Evolutionary conservation across 30 jellyfish, hydroid and myxozoan species (phyloP), one percentile per base, ranked within the genome.

Genomic region (Turritopsis dohrnii): DNA sequence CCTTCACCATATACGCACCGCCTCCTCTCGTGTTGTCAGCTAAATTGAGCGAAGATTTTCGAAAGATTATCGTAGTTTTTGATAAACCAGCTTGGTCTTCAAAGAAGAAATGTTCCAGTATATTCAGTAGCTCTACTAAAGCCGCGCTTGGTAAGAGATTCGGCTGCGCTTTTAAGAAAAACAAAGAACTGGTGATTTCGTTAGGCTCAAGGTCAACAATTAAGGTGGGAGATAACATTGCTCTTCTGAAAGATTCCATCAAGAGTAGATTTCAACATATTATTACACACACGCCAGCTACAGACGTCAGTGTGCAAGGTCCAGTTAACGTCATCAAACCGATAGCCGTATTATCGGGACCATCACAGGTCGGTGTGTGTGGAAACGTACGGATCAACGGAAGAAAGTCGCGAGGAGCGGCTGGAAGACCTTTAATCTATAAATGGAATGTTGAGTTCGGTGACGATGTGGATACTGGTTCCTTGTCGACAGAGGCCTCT

Each of bases 361-460:
- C 89, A 7, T 18, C 92, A 7, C 21, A 53, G 8, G 41, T 85
- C 23, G 95, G 97, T 21, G 52, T 25, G 26, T 90, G 97, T 65
- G 95, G 83, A 24, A 29, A 74, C 16, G 24, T 83, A 53, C 18
- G 54, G 23, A 25, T 90, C 26, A 83, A 75, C 27, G 95, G 93
- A 4, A 27, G 83, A 52, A 82, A 75, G 20, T 80, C 89, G 24
- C 81, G 87, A 25, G 85, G 81, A 26, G 53, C 92, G 5, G 97
- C 92, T 16, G 88, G 95, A 18, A n/a, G 87, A 30, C 69, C 52
- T 21, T 52, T 85, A 79, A 20, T 71, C 20, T 85, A 86, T 53
- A 19, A 79, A 0, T 90, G 97, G 97, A 26, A 26, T 29, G 95
- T 90, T 31, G 75, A 73, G 9, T 90, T 90, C 71, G 86, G 90